These are phyloP conservation scores for Catamblyrhynchus diadema DNA, from an alignment of 2,797 vertebrate genomes.

Conservation along the genomic window DNA sequence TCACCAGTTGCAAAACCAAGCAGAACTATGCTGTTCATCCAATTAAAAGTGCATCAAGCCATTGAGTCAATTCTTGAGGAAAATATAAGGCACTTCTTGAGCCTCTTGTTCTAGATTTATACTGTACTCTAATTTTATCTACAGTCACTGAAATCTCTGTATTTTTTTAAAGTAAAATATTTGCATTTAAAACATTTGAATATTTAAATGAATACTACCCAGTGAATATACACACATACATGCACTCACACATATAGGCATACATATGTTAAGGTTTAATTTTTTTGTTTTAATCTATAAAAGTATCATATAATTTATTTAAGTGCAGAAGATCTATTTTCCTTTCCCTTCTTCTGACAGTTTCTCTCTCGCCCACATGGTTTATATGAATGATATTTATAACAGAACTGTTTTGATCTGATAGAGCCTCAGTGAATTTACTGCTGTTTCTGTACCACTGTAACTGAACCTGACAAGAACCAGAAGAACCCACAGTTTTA, in stretches of 20 bases:
- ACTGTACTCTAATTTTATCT: background rate
- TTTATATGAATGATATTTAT: constrained; percentile 51
- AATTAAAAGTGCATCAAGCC: background rate
- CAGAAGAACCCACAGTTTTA: constrained; percentile 39
- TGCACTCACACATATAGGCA: background rate
- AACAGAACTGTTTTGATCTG: constrained; percentile 51
- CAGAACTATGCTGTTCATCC: fast-evolving
- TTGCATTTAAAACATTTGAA: background rate
- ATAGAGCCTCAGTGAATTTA: constrained; percentile 53
- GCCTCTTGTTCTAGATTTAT: background rate
- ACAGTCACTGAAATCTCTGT: background rate
- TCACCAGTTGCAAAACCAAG: background rate
- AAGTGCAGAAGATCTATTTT: constrained; percentile 8
- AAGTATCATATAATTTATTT: constrained; percentile 16
- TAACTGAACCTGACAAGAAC: constrained; percentile 57
- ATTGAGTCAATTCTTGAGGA: background rate
- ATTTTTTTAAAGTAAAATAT: background rate
- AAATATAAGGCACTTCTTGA: background rate
- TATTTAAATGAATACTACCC: background rate
- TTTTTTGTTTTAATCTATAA: constrained; percentile 9
- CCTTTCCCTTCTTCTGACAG: constrained; percentile 16
- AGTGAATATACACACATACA: background rate
- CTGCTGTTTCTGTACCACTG: constrained; percentile 22
- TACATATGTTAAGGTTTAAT: background rate
- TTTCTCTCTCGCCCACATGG: background rate